Conservation (phyloP, 2,797 vertebrate species). For the Neosilurus hyrtlii region DNA sequence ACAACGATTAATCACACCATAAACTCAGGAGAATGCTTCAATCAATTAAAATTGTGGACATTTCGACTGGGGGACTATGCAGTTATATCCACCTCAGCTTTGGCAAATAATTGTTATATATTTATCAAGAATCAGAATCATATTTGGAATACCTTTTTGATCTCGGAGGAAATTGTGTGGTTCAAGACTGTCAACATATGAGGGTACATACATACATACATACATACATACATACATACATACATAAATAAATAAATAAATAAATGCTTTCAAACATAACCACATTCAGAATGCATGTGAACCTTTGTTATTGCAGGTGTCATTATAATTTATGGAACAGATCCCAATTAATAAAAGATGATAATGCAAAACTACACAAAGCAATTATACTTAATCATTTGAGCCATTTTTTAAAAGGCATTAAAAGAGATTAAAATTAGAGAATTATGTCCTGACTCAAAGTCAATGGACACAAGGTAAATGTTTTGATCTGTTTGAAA, state of each 20-base stretch:
- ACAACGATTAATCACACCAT: too few species aligned
- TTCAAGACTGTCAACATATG: background rate
- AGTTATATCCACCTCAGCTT: too few species aligned
- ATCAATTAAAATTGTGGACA: too few species aligned
- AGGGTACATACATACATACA: too few species aligned
- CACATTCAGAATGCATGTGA: background rate
- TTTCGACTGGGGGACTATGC: too few species aligned
- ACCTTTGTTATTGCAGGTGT: too few species aligned
- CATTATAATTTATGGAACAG: background rate
- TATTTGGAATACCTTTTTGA: too few species aligned
- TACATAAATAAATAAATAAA: background rate
- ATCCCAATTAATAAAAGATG: background rate
- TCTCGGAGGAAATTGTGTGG: too few species aligned
- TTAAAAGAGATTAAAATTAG: background rate
- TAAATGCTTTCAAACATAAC: background rate
- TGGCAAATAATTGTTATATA: too few species aligned
- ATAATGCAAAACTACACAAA: background rate
- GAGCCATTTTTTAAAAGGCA: background rate
- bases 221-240: too few species aligned
- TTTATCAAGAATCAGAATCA: too few species aligned
- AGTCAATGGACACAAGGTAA: background rate
- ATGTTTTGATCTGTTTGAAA: conserved; percentile 31
- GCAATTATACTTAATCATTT: background rate
- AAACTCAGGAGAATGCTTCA: too few species aligned
- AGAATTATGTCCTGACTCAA: background rate